Base-by-base conservation (phyloP, 2,113 vertebrate genomes). In the Heptranchias perlo region DNA sequence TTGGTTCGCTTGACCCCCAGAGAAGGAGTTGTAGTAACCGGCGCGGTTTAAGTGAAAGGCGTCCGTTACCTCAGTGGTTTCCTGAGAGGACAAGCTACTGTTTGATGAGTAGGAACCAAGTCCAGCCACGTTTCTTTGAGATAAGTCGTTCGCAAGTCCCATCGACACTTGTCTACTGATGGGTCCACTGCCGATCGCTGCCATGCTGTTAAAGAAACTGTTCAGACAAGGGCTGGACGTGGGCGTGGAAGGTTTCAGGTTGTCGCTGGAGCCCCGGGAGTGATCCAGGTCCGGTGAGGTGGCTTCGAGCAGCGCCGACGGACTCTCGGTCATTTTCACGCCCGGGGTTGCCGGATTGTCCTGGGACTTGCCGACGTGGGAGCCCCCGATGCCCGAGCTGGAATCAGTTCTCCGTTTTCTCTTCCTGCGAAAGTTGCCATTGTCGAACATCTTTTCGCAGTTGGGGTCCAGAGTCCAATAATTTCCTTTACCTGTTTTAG, bases 391-490 rank as follows among this genome's bases (percentile, higher is more conserved):
- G 0, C 97, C 96, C 31, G 96, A 16, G 10, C 96, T 97, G 52
- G 98, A 97, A 96, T 99, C 99, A 0, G 99, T 98, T 39, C 99
- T 98, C 28, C 99, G 98, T 97, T 99, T 99, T 96, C 99, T 98
- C 96, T 99, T 99, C 96, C 99, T 97, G 1, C 99, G 98, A 97
- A 99, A 99, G 96, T 99, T 99, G 14, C 99, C 99, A 0, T 99
- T 99, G 97, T 99, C 99, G 96, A 99, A 99, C 99, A 99, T 99
- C 97, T 99, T 99, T 97, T 99, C 99, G 78, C 99, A 99, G 98
- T 99, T 99, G 23, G 99, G 99, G 96, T 99, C 99, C 96, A 99
- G 97, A 10, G 99, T 99, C 99, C 99, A 99, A 96, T 99, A 99
- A 96, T 99, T 99, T 64, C 99, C 99, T 96, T 99, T 99, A 35